Conservation (phyloP, 2,113 vertebrate species). For the Podarcis raffonei region DNA sequence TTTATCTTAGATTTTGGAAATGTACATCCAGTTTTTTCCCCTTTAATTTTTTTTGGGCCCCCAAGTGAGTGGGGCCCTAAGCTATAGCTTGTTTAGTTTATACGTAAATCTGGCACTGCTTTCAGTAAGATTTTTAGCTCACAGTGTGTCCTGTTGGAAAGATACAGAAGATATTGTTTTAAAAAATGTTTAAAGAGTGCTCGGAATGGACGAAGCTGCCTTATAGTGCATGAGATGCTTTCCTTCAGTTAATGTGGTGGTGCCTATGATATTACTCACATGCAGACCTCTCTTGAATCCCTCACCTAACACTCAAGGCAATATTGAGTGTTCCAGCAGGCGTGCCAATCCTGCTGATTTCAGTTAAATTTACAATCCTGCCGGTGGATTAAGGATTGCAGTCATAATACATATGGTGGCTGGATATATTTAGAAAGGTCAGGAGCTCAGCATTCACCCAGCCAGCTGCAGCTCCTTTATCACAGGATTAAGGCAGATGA, state of each 20-base stretch:
- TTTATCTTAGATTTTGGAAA: no score
- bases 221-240: neutral
- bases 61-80: no score
- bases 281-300: neutral
- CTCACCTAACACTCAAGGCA: neutral
- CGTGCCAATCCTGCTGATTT: neutral
- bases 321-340: neutral
- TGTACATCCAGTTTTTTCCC: no score
- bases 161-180: no score
- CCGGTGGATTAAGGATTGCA: conserved; percentile 25
- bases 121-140: no score
- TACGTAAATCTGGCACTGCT: no score
- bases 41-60: no score
- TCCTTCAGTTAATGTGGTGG: neutral
- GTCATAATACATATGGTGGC: conserved; percentile 11
- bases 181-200: no score
- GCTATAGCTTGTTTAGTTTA: no score
- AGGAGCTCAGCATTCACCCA: conserved; percentile 10
- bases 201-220: no score
- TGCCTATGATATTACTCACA: neutral
- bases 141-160: no score
- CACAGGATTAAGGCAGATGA: conserved; percentile 27
- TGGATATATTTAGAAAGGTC: conserved; percentile 28
- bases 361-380: conserved; percentile 3
- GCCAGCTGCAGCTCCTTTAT: conserved; percentile 16